Percentiles rank a stretch among this genome's conserved stretches.
Conservation (phyloP, 1,140 invertebrate genomes). For the Pseudomyrmex cubaensis region DNA sequence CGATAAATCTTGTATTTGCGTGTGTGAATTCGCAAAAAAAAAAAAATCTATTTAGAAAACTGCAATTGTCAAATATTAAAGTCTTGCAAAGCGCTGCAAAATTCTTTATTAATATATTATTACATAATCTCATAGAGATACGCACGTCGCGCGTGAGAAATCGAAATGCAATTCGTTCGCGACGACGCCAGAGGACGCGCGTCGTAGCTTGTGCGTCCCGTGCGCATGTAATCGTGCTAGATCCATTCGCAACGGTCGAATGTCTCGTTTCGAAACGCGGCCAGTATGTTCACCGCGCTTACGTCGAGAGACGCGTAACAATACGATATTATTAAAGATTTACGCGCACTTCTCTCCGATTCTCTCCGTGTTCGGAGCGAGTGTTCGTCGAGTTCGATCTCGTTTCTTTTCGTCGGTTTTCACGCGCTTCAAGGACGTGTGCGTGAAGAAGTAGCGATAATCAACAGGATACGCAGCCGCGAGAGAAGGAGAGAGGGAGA, state of each 20-base stretch:
- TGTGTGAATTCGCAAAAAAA: no score
- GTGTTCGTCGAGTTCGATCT: neutral
- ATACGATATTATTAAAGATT: neutral
- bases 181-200: no score
- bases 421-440: slow-evolving; percentile 9
- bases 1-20: no score
- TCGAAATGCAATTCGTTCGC: no score
- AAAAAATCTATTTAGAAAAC: no score
- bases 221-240: neutral
- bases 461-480: neutral
- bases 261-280: slow-evolving; percentile 5
- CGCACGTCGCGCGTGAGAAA: no score
- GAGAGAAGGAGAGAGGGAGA: neutral
- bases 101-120: no score
- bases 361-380: no score
- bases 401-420: neutral
- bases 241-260: neutral
- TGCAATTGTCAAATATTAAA: no score
- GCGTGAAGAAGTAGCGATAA: neutral
- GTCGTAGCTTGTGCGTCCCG: no score
- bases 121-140: no score
- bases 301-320: neutral
- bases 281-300: neutral
- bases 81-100: no score
- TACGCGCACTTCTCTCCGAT: neutral